These are phyloP conservation scores for Drosophila melanica DNA, from an alignment of 1,140 invertebrate genomes.

Conservation along the genomic window DNA sequence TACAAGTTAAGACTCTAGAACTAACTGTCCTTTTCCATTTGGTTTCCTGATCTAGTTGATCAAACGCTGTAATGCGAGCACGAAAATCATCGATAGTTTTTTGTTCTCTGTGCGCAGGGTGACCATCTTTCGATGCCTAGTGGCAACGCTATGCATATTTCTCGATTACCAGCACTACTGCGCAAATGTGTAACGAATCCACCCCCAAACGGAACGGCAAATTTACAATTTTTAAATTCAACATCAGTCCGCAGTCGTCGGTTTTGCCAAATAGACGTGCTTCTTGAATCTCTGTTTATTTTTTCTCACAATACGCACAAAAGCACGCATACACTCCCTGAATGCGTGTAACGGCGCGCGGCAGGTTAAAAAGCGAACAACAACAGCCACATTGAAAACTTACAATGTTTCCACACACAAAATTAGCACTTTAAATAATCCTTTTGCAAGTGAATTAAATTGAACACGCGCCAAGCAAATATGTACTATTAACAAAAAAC, in stretches of 20 bases:
- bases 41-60: too few species aligned
- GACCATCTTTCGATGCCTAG: slow-evolving; percentile 2
- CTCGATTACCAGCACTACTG: slow-evolving; percentile 23
- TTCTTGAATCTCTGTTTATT: slow-evolving; percentile 53
- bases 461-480: too few species aligned
- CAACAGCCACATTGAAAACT: slow-evolving; percentile 2
- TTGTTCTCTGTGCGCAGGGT: slow-evolving; percentile 2
- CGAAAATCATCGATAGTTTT: background rate
- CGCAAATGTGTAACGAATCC: background rate
- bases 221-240: slow-evolving; percentile 41
- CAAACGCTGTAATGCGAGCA: too few species aligned
- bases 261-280: slow-evolving; percentile 78
- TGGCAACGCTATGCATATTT: slow-evolving; percentile 14
- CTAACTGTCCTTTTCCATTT: too few species aligned
- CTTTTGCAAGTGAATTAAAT: too few species aligned
- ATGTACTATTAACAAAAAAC: too few species aligned
- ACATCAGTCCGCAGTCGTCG: slow-evolving; percentile 73
- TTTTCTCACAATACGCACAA: slow-evolving; percentile 34
- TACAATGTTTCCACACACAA: slow-evolving; percentile 13
- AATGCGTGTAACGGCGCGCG: slow-evolving; percentile 42
- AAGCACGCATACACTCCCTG: slow-evolving; percentile 26
- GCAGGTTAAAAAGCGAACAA: slow-evolving; percentile 20
- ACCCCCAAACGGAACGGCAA: slow-evolving; percentile 34
- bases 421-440: background rate
- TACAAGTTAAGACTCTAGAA: too few species aligned